Evolutionary conservation across 2,797 vertebrate genomes (phyloP).

Genomic region (Margarornis squamiger): DNA sequence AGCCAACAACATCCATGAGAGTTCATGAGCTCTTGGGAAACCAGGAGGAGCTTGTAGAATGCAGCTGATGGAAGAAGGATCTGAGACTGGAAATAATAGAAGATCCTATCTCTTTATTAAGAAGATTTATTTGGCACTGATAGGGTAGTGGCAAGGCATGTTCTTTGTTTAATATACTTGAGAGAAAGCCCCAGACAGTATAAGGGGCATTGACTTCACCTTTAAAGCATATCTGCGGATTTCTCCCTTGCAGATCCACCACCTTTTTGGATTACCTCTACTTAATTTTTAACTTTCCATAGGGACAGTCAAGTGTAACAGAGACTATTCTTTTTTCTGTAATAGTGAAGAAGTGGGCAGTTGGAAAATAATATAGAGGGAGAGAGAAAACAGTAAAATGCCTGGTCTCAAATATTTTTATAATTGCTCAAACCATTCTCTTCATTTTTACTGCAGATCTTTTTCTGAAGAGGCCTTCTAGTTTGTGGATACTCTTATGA

Average conservation of each 20-base stretch:
- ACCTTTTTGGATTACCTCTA: not conserved
- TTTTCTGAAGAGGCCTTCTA: not conserved
- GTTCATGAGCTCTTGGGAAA: not conserved
- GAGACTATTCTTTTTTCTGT: not conserved
- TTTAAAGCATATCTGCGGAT: not conserved
- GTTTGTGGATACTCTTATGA: not conserved
- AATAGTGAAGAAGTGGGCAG: not conserved
- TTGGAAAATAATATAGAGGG: not conserved
- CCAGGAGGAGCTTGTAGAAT: not conserved
- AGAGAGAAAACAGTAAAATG: not conserved
- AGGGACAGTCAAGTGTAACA: not conserved
- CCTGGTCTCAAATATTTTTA: not conserved
- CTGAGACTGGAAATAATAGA: not conserved
- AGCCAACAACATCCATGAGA: not conserved
- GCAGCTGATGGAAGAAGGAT: not conserved
- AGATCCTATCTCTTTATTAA: not conserved
- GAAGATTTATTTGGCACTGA: not conserved
- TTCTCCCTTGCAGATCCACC: not conserved
- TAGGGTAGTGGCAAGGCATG: not conserved
- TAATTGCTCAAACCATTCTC: not conserved
- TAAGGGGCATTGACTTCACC: not conserved
- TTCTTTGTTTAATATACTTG: not conserved
- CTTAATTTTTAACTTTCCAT: not conserved
- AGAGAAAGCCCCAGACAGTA: not conserved
- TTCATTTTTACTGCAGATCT: not conserved